Percentiles rank a stretch among this genome's conserved stretches.
Evolutionary conservation across 1,140 invertebrate species (phyloP).

Genomic region (Lepidurus arcticus): DNA sequence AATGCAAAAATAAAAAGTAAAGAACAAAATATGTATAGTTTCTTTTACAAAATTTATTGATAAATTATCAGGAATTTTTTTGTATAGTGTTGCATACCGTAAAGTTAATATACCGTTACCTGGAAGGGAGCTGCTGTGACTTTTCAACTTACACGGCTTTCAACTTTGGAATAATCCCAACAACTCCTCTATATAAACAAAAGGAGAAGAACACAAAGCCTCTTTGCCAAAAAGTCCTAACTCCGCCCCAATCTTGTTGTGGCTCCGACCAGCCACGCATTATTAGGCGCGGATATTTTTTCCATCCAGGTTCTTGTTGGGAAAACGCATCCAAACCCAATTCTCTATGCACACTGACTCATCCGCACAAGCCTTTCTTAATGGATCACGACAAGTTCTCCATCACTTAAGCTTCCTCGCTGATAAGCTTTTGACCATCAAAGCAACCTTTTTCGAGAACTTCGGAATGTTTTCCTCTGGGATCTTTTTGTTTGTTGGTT

Average conservation of each 20-base stretch:
- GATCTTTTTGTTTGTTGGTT: not conserved
- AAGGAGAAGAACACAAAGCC: not conserved
- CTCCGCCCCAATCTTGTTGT: slow-evolving; percentile 17
- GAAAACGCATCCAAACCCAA: slow-evolving; percentile 4
- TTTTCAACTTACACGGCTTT: not conserved
- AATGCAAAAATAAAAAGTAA: too few species aligned
- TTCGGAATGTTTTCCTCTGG: too few species aligned
- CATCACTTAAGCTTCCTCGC: slow-evolving; percentile 2
- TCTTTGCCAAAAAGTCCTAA: not conserved
- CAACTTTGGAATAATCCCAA: not conserved
- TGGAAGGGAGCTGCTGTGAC: not conserved
- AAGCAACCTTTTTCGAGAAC: not conserved
- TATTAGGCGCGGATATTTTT: slow-evolving; percentile 3
- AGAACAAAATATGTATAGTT: not conserved
- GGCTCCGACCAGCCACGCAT: not conserved
- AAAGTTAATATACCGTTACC: not conserved
- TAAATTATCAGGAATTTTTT: not conserved
- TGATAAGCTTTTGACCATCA: slow-evolving; percentile 3
- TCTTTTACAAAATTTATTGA: not conserved
- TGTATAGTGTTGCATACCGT: not conserved
- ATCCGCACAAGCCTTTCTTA: not conserved
- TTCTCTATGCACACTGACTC: slow-evolving; percentile 2
- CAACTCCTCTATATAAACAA: not conserved
- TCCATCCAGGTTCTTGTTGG: not conserved
- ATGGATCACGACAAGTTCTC: slow-evolving; percentile 21